Percentiles rank a stretch among this genome's conserved stretches.
Conservation (phyloP, 2,113 vertebrate genomes). For the Xenopus borealis region DNA sequence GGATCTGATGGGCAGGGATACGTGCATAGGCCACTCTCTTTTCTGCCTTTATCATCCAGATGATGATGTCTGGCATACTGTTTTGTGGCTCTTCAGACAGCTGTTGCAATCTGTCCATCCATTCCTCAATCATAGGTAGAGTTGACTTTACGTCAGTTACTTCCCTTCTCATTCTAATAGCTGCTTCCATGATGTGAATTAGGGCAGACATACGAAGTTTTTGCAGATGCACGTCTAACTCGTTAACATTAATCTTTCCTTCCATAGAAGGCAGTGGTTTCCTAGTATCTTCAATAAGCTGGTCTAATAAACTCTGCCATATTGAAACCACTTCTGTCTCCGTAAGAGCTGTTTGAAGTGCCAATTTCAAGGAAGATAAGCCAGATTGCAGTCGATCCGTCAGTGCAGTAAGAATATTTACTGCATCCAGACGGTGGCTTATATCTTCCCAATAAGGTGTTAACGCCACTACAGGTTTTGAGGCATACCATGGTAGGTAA, state of each 20-base stretch:
- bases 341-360: conserved; percentile 62
- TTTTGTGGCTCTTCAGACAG: conserved; percentile 92
- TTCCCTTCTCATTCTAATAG: conserved; percentile 72
- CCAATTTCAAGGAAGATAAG: conserved; percentile 75
- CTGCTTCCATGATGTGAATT: conserved; percentile 67
- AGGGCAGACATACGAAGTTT: conserved; percentile 76
- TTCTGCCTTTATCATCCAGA: conserved; percentile 96
- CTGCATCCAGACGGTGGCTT: no score
- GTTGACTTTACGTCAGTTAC: conserved; percentile 72
- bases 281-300: conserved; percentile 81
- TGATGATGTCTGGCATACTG: conserved; percentile 93
- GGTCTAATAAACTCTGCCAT: conserved; percentile 82
- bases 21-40: conserved; percentile 86
- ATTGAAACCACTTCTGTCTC: conserved; percentile 43
- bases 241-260: conserved; percentile 79
- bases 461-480: no score
- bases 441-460: no score
- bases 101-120: conserved; percentile 78
- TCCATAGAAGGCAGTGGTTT: conserved; percentile 72
- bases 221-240: conserved; percentile 86
- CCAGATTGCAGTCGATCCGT: conserved; percentile 68
- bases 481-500: no score
- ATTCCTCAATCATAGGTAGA: conserved; percentile 80
- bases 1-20: conserved; percentile 83
- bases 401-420: no score